A percentile compares a stretch with the other conserved stretches of the same genome.
These are phyloP conservation scores for Apoda limacodes DNA, from an alignment of 2,888 invertebrate species.

Conservation along the genomic window DNA sequence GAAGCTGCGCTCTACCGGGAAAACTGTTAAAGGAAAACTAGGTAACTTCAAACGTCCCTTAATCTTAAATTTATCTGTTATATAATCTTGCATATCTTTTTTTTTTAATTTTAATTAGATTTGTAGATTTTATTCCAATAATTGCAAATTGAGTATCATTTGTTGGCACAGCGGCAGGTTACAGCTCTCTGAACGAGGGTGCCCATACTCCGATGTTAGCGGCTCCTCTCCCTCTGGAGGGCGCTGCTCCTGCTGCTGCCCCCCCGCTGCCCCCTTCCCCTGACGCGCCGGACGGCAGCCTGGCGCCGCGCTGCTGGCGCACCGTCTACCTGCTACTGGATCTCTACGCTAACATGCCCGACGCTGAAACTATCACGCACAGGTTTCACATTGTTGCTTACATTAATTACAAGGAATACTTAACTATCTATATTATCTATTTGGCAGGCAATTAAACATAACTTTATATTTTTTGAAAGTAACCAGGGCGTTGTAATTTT, in stretches of 20 bases:
- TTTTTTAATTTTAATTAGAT: no score
- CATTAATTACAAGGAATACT: no score
- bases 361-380: constrained; percentile 91
- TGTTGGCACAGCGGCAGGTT: constrained; percentile 63
- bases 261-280: constrained; percentile 49
- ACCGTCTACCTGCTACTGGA: constrained; percentile 93
- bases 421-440: no score
- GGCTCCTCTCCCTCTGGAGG: constrained; percentile 11
- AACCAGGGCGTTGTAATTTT: no score
- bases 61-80: no score
- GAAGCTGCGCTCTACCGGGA: constrained; percentile 85
- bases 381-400: no score
- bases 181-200: constrained; percentile 84
- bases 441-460: no score
- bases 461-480: no score
- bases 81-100: no score
- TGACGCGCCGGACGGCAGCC: constrained; percentile 26
- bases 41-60: no score
- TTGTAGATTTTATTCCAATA: no score
- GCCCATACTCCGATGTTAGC: constrained; percentile 75
- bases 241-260: constrained; percentile 13
- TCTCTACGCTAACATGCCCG: constrained; percentile 94
- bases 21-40: constrained; percentile 81
- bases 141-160: no score
- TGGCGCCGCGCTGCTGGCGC: constrained; percentile 91